Evolutionary conservation across 2,888 invertebrate genomes (phyloP).

Genomic region (Ophion ellenae): DNA sequence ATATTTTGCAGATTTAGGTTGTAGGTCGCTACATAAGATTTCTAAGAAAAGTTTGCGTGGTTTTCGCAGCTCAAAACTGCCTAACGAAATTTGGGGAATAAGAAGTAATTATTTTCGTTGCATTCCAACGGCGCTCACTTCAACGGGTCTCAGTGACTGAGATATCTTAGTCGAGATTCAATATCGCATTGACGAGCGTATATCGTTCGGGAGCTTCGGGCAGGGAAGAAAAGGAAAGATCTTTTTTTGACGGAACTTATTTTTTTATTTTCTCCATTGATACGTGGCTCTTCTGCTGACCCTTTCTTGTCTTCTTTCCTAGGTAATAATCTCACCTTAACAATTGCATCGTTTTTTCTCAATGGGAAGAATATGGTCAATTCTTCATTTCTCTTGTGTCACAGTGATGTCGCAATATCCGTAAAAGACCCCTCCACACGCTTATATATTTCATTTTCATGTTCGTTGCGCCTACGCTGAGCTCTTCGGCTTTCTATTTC

Average conservation of each 20-base stretch:
- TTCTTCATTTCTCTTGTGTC: conserved; percentile 12
- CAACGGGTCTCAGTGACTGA: no score
- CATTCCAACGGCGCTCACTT: no score
- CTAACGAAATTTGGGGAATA: no score
- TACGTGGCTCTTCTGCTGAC: background rate
- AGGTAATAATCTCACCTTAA: background rate
- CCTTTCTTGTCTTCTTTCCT: background rate
- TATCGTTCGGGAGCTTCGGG: background rate
- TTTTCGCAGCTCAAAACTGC: no score
- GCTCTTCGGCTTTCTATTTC: conserved; percentile 10
- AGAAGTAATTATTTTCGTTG: no score
- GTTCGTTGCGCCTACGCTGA: conserved; percentile 30
- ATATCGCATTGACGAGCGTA: background rate
- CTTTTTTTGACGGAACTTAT: background rate
- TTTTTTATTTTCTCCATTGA: background rate
- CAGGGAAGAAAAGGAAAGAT: background rate
- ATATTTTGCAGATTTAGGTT: no score
- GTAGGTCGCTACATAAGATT: no score
- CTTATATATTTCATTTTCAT: conserved; percentile 13
- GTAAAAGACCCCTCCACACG: background rate
- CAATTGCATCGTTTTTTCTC: background rate
- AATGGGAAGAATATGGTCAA: background rate
- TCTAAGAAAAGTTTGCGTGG: no score
- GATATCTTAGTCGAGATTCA: conserved; percentile 3
- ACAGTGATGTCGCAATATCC: conserved; percentile 7